Evolutionary conservation across 2,888 invertebrate species (phyloP).

Genomic region (Callyntrura sp.): DNA sequence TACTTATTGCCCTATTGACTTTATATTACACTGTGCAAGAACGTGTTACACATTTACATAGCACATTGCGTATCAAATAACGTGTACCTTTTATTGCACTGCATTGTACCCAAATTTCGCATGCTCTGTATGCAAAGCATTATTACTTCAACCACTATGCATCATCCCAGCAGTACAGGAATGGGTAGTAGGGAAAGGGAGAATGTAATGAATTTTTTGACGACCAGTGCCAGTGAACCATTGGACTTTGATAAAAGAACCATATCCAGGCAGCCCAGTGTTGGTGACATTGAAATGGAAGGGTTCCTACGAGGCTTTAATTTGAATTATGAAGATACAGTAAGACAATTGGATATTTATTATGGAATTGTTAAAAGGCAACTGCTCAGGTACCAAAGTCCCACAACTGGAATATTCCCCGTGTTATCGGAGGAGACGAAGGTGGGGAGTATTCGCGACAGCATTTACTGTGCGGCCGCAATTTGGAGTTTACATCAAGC

Average conservation of each 20-base stretch:
- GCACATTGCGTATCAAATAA: background rate
- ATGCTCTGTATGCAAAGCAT: background rate
- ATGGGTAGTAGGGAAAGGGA: background rate
- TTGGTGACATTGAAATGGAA: slow-evolving; percentile 87
- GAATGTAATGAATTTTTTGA: slow-evolving; percentile 41
- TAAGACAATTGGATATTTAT: slow-evolving; percentile 95
- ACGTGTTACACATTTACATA: background rate
- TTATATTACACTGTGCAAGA: background rate
- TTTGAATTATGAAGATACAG: slow-evolving; percentile 96
- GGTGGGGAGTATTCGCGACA: slow-evolving; percentile 95
- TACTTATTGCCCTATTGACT: too few relatives aligned
- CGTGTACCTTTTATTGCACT: background rate
- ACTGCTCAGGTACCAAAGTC: slow-evolving; percentile 95
- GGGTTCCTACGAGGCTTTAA: slow-evolving; percentile 89
- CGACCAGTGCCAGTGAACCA: slow-evolving; percentile 75
- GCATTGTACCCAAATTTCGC: background rate
- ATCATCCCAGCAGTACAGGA: background rate
- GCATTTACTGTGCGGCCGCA: slow-evolving; percentile 98
- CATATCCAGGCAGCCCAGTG: slow-evolving; percentile 83
- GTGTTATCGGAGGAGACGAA: slow-evolving; percentile 92
- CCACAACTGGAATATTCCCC: slow-evolving; percentile 97
- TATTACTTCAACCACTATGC: background rate
- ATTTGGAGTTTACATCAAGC: slow-evolving; percentile 99
- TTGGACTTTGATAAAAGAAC: slow-evolving; percentile 81
- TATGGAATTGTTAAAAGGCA: slow-evolving; percentile 98